Base-by-base conservation (phyloP, 2,797 vertebrate species). In the Danio choprae region DNA sequence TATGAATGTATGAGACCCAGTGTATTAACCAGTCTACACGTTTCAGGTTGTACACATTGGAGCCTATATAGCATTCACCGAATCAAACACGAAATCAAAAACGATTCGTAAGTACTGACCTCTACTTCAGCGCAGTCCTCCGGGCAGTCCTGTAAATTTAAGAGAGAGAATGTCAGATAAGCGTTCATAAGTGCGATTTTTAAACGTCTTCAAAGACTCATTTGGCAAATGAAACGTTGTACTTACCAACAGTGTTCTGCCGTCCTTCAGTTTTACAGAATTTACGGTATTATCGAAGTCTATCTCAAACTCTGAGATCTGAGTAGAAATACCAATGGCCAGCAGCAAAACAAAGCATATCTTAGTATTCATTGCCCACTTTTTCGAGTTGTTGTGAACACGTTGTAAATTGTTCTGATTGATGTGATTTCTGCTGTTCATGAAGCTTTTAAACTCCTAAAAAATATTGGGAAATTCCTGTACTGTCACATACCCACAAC, bases 391-490 rank as follows among this genome's bases (percentile, higher is more conserved):
- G 43, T 68, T 11, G 11, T 20, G 6, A n/a, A 43, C 40, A 63
- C 36, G 46, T 29, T 79, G 46, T 53, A 22, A 70, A 48, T 62
- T 4, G 18, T n/a, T 62, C 56, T 60, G 71, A 59, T 36, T 63
- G 18, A 56, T 53, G 18, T n/a, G 58, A 62, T 63, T 48, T 51
- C 38, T 43, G 46, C 2, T 56, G n/a, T 63, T 63, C 58, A 4
- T 29, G 29, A 29, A 29, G 56, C 67, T 79, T 71, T 79, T 79
- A 79, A 79, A 29, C 67, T 8, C 44, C 36, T 43, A 18, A 70
- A 70, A 16, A 46, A 13, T 20, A 13, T 15, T 71, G 65, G 76
- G 65, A 62, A 78, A 62, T 43, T 9, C 76, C 76, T 78, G 7
- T 16, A 8, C 11, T 18, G 18, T 2, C 53, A 46, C n/a, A 15